These are phyloP conservation scores for Drosophila engyochracea DNA, from an alignment of 2,888 invertebrate genomes.

Conservation along the genomic window DNA sequence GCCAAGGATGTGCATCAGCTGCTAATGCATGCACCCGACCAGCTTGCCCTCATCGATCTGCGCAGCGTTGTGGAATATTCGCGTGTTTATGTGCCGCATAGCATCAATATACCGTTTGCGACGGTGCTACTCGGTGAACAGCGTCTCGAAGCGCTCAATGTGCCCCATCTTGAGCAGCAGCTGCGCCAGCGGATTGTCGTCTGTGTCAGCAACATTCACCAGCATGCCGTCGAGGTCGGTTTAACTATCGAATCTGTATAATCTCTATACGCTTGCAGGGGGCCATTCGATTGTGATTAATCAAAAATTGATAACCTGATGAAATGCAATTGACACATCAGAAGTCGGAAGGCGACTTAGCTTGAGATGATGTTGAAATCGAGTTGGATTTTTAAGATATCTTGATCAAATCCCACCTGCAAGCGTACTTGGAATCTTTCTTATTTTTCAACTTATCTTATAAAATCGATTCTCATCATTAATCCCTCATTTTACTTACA, in stretches of 20 bases:
- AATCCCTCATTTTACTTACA: constrained; percentile 78
- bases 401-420: background rate
- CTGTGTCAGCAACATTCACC: constrained; percentile 92
- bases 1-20: constrained; percentile 93
- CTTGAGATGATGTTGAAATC: background rate
- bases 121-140: constrained; percentile 90
- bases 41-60: constrained; percentile 89
- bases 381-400: background rate
- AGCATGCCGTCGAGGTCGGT: constrained; percentile 90
- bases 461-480: background rate
- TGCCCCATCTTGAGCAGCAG: constrained; percentile 87
- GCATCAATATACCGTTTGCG: constrained; percentile 95
- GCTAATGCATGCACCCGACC: constrained; percentile 87
- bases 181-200: constrained; percentile 90
- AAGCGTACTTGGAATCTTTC: background rate
- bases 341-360: background rate
- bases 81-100: constrained; percentile 91
- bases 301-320: background rate
- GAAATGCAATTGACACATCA: background rate
- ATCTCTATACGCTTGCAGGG: background rate
- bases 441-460: background rate
- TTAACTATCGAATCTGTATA: background rate
- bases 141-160: constrained; percentile 90
- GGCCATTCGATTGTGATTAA: background rate
- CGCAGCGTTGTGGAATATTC: constrained; percentile 87